Evolutionary conservation across 1,140 invertebrate species (phyloP), one percentile per base, ranked within the genome.

Genomic region (Hetaerina americana): DNA sequence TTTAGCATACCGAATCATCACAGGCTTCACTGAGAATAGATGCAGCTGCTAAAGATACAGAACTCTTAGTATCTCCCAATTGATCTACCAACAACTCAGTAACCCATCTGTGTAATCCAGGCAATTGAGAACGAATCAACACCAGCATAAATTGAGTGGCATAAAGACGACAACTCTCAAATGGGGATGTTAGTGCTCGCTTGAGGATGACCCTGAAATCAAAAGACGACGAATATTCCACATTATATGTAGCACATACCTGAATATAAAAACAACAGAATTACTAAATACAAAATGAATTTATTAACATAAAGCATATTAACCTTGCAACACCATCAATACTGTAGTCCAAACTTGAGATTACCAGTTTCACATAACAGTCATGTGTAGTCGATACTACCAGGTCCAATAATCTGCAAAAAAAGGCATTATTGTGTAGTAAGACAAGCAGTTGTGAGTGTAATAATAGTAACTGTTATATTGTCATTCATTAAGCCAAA

Each of bases 11-110:
- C 71, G 89, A 86, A 72, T 95, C 87, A 81, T 95, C 92, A 78
- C 92, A 95, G 25, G 94, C 93, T 85, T 98, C 96, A 77, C 96
- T 92, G n/a, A 98, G 82, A 67, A 91, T 89, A 72, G 88, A 87
- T 18, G 96, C 78, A 1, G 96, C 94, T 15, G 89, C 86, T 31
- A 91, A 83, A 0, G 90, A 88, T 5, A 97, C 89, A 24, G 86
- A 83, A 73, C 87, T 87, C 66, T 89, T 91, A 68, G 86, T 84
- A 78, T 98, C 95, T 71, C 88, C 87, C 0, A 97, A 82, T 82
- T 95, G 93, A 68, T 85, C 87, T 15, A 93, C 87, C 15, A 98
- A 82, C 68, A 95, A 79, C 67, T 90, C 86, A 68, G 98, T 85
- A 0, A 93, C 90, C 95, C 95, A 98, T 0, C 84, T 83, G 68